A percentile compares a stretch with the other conserved stretches of the same genome.
Evolutionary conservation across 2,888 invertebrate genomes (phyloP).

Genomic region (Harpalus rufipes): DNA sequence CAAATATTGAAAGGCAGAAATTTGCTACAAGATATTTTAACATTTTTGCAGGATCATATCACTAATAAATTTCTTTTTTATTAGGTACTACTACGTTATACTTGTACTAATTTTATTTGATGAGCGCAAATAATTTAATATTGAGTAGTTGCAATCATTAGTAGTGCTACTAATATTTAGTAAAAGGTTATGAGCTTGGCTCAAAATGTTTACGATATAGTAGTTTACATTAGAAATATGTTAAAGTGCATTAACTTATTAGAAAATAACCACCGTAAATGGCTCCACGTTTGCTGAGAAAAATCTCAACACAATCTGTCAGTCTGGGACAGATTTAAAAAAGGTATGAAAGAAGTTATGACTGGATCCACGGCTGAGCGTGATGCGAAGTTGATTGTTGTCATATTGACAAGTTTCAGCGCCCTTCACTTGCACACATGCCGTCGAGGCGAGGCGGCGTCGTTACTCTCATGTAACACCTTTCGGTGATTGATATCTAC

Average conservation of each 20-base stretch:
- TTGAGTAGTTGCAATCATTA: too few species aligned
- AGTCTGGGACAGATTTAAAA: conserved; percentile 36
- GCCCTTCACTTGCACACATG: conserved; percentile 58
- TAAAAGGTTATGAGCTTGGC: neutral
- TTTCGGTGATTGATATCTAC: conserved; percentile 44
- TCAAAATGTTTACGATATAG: neutral
- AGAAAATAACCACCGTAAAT: neutral
- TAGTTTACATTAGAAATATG: neutral
- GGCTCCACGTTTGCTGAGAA: neutral
- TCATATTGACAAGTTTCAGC: conserved; percentile 63
- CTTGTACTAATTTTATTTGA: too few species aligned
- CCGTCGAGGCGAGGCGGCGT: conserved; percentile 16
- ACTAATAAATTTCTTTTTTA: too few species aligned
- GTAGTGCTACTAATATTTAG: too few species aligned
- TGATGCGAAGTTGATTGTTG: conserved; percentile 58
- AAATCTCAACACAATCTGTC: conserved; percentile 52
- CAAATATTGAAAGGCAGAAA: too few species aligned
- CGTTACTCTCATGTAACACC: conserved; percentile 47
- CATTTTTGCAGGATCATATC: too few species aligned
- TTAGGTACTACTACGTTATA: too few species aligned
- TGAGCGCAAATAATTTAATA: too few species aligned
- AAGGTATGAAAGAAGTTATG: conserved; percentile 32
- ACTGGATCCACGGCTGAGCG: conserved; percentile 51
- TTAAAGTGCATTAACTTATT: conserved; percentile 12
- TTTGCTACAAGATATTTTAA: too few species aligned